Evolutionary conservation across 2,113 vertebrate species (phyloP), one percentile per base, ranked within the genome.

Genomic region (Furnarius figulus): DNA sequence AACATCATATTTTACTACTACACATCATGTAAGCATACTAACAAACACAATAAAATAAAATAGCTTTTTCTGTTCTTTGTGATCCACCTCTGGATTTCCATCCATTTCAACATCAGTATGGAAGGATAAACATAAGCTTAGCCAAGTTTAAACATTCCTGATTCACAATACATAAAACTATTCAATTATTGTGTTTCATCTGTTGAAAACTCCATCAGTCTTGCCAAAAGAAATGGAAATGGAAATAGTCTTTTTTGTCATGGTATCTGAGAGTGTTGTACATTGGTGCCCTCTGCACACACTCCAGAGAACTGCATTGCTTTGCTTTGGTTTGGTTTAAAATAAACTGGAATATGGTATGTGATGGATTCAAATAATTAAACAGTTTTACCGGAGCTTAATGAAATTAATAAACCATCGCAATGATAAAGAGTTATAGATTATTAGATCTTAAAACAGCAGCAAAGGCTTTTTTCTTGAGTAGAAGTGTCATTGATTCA

Each of bases 261-360:
- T 46, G 37, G 65, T 17, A 3, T 52, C 55, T 63, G 42, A 49
- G 90, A 93, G 67, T 17, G 50, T 30, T 96, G 80, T 90, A 55
- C 62, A 63, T 50, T 95, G 80, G 89, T 95, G 95, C 97, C 97
- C 96, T 94, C 97, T 97, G 66, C 85, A 80, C 78, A 65, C 53
- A 7, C 46, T 52, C n/a, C 27, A 10, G 47, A 80, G 90, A 95
- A 97, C 87, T 96, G 90, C 96, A 87, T 37, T 37, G 25, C 53
- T 61, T 63, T 62, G 76, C 22, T 59, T 83, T 71, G 56, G 35
- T 59, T 83, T 71, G 56, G 35, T 74, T 89, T 78, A 47, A 85
- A 89, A 74, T 33, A 42, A 65, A 53, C 73, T 55, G 53, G 52
- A 33, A 81, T 88, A 71, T 39, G 17, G n/a, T 71, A 35, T 16